Conservation (phyloP, 2,888 invertebrate species). For the Drosophila neonasuta region DNA sequence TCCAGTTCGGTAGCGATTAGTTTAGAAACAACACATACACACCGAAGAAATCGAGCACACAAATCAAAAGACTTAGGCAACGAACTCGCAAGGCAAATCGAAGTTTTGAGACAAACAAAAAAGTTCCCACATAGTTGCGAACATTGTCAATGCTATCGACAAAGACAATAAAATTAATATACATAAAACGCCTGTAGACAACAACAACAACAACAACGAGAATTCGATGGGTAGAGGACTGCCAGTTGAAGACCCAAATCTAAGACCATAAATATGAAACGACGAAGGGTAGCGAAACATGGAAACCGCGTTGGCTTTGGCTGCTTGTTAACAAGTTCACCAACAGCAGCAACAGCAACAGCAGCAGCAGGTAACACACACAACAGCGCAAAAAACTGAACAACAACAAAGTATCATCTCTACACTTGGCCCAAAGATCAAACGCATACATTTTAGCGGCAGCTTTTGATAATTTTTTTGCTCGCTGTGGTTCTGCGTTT, state of each 20-base stretch:
- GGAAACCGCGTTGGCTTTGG: slow-evolving; percentile 59
- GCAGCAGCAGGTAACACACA: slow-evolving; percentile 57
- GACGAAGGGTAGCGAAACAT: slow-evolving; percentile 64
- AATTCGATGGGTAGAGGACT: slow-evolving; percentile 5
- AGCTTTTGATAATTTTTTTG: slow-evolving; percentile 75
- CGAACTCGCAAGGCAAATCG: slow-evolving; percentile 47
- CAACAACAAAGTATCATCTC: slow-evolving; percentile 47
- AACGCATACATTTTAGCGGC: slow-evolving; percentile 77
- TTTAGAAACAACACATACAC: slow-evolving; percentile 40
- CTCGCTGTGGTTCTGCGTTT: slow-evolving; percentile 37
- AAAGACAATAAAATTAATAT: slow-evolving; percentile 74
- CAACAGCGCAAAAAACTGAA: slow-evolving; percentile 15
- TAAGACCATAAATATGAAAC: slow-evolving; percentile 67
- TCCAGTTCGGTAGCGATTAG: slow-evolving; percentile 75
- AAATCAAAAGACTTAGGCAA: slow-evolving; percentile 69
- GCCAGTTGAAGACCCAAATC: slow-evolving; percentile 64
- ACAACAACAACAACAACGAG: slow-evolving; percentile 23
- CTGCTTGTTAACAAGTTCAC: slow-evolving; percentile 74
- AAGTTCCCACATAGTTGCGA: slow-evolving; percentile 65
- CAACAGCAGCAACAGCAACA: slow-evolving; percentile 47
- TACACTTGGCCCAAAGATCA: slow-evolving; percentile 71
- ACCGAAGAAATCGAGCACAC: slow-evolving; percentile 32
- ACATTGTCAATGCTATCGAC: slow-evolving; percentile 67
- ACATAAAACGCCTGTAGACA: slow-evolving; percentile 60
- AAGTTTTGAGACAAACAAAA: slow-evolving; percentile 20